Base-by-base conservation (phyloP, 2,797 vertebrate species). In the Sylvia borin region DNA sequence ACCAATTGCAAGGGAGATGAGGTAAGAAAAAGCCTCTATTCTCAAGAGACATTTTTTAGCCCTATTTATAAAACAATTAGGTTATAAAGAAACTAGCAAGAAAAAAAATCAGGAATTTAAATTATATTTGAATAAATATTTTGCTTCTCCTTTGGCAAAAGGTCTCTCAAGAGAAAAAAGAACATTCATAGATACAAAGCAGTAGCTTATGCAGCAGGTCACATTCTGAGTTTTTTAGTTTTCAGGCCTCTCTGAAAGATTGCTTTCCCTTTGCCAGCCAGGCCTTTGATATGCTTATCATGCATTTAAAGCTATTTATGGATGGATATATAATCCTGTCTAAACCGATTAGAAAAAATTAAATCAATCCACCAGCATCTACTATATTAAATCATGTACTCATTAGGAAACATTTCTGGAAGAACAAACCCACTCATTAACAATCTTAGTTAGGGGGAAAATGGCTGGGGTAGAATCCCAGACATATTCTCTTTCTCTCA, bases 71-170 rank as follows among this genome's bases (percentile, higher is more conserved):
- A 62, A 17, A 48, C 24, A 91, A 19, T 16, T 4, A 68, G 7
- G 9, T 57, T 84, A 48, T 40, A 90, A 65, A 95, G 71, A 80
- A 97, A 96, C 50, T 73, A 87, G 38, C 12, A 94, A 91, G 70
- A 91, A 60, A 67, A 50, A 50, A 22, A 34, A 2, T 3, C n/a
- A 65, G 26, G 31, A 77, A 95, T 94, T 95, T 90, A 90, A 94
- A 92, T 91, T 77, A 48, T 79, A 81, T 42, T 80, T 86, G 38
- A 93, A 90, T 55, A 88, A 67, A 51, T 91, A 86, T 74, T 97
- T 94, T 83, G 54, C 92, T 94, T 87, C 86, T 95, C 42, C 5
- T 91, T 79, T 70, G 32, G 51, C 64, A 95, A 97, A 97, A 92
- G 92, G 88, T 90, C 13, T 42, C 54, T 94, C 32, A 71, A 40